These are phyloP conservation scores for Hydrozoanthus tunicans DNA, from an alignment of 64 coral and sea anemone genomes.

Conservation along the genomic window DNA sequence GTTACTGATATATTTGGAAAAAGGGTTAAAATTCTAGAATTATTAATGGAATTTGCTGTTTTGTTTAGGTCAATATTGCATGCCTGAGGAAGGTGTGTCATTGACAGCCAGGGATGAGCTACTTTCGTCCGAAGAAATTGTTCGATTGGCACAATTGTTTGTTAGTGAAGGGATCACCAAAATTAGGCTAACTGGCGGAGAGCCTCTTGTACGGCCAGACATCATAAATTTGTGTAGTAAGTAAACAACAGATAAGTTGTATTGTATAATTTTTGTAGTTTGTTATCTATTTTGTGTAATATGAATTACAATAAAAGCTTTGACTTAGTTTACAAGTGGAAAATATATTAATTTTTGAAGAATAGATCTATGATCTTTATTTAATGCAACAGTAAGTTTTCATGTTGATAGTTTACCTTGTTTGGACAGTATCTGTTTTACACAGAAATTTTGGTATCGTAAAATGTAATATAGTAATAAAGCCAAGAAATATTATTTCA, in stretches of 20 bases:
- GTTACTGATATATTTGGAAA: too few species aligned
- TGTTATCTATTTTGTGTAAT: neutral
- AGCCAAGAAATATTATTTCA: too few species aligned
- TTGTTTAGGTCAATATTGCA: constrained; percentile 93
- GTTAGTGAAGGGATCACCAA: constrained; percentile 93
- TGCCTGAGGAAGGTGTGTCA: constrained; percentile 90
- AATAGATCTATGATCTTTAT: too few species aligned
- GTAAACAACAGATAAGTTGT: neutral
- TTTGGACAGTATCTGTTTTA: too few species aligned
- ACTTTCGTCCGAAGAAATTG: constrained; percentile 84
- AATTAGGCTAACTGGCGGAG: constrained; percentile 94
- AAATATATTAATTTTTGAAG: too few species aligned
- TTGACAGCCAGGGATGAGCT: constrained; percentile 81
- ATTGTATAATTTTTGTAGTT: neutral
- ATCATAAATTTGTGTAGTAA: constrained; percentile 94
- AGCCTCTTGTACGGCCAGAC: constrained; percentile 89
- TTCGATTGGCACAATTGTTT: constrained; percentile 85
- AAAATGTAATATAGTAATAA: too few species aligned
- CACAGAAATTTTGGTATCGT: too few species aligned
- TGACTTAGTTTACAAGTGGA: too few species aligned
- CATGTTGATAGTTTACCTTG: too few species aligned
- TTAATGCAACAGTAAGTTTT: too few species aligned
- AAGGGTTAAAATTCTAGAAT: too few species aligned
- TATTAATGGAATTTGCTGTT: neutral
- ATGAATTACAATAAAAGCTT: neutral